Conservation (phyloP, 2,113 vertebrate species). For the Oryzias javanicus region DNA sequence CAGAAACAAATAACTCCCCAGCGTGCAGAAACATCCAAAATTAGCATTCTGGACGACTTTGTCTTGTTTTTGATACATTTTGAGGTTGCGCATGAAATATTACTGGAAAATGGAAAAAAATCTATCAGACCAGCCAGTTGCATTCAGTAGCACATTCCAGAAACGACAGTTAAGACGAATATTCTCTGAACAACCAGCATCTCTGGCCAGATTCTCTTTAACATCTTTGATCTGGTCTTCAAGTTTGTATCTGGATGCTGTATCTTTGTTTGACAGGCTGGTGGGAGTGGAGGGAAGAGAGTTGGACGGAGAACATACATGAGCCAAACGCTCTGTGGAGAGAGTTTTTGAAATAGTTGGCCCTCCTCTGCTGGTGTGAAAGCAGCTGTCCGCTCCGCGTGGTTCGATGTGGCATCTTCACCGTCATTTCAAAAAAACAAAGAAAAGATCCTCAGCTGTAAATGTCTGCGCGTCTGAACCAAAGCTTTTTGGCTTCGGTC, state of each 20-base stretch:
- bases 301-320: constrained; percentile 37
- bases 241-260: constrained; percentile 43
- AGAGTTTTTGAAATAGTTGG: constrained; percentile 25
- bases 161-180: constrained; percentile 50
- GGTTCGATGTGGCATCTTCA: constrained; percentile 38
- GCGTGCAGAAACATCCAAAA: constrained; percentile 60
- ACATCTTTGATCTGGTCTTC: constrained; percentile 51
- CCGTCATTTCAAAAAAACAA: constrained; percentile 31
- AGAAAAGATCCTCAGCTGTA: constrained; percentile 15
- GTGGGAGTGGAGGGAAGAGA: constrained; percentile 47
- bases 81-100: constrained; percentile 37
- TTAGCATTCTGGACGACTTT: constrained; percentile 40
- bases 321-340: constrained; percentile 9
- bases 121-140: constrained; percentile 28
- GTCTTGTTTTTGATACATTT: constrained; percentile 33
- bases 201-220: constrained; percentile 31
- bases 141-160: constrained; percentile 63
- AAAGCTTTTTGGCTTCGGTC: constrained; percentile 26
- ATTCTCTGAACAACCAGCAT: constrained; percentile 41
- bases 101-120: constrained; percentile 38
- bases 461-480: constrained; percentile 15
- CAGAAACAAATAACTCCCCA: constrained; percentile 62
- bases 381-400: constrained; percentile 36
- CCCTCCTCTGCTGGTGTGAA: constrained; percentile 36
- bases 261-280: constrained; percentile 45